These are phyloP conservation scores for Zosterops lateralis DNA, from an alignment of 2,113 vertebrate genomes.

Conservation along the genomic window DNA sequence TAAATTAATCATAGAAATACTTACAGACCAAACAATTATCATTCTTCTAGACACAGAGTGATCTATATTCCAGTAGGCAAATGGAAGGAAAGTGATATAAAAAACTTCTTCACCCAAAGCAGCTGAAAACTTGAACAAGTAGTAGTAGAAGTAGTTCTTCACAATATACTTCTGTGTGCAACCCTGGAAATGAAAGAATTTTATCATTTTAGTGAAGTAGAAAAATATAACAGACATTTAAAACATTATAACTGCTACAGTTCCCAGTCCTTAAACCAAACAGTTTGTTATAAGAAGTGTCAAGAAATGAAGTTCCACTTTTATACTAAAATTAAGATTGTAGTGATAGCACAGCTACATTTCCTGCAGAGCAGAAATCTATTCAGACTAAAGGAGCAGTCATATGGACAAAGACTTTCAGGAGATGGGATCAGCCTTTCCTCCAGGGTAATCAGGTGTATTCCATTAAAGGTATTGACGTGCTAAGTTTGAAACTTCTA, in stretches of 20 bases:
- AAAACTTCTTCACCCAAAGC: conserved; percentile 90
- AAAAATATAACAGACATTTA: not conserved
- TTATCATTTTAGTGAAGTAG: not conserved
- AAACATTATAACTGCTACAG: not conserved
- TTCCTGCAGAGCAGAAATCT: not conserved
- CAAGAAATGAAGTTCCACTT: not conserved
- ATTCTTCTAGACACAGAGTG: conserved; percentile 88
- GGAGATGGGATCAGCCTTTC: not conserved
- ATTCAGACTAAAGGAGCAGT: not conserved
- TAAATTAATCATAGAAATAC: conserved; percentile 19
- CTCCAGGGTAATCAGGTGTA: not conserved
- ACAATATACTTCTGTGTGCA: conserved; percentile 77
- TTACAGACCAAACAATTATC: conserved; percentile 89
- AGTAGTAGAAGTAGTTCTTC: conserved; percentile 86
- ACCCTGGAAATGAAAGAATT: conserved; percentile 71
- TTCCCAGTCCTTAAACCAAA: not conserved
- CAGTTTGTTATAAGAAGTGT: not conserved
- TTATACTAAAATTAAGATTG: not conserved
- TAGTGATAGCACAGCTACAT: not conserved
- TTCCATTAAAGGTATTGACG: not conserved
- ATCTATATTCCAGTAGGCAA: conserved; percentile 90
- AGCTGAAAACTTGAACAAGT: conserved; percentile 88
- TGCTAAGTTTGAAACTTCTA: not conserved
- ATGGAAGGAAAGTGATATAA: conserved; percentile 93
- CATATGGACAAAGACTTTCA: not conserved